Conservation (phyloP, 2,797 vertebrate species). For the Rallus crepitans region DNA sequence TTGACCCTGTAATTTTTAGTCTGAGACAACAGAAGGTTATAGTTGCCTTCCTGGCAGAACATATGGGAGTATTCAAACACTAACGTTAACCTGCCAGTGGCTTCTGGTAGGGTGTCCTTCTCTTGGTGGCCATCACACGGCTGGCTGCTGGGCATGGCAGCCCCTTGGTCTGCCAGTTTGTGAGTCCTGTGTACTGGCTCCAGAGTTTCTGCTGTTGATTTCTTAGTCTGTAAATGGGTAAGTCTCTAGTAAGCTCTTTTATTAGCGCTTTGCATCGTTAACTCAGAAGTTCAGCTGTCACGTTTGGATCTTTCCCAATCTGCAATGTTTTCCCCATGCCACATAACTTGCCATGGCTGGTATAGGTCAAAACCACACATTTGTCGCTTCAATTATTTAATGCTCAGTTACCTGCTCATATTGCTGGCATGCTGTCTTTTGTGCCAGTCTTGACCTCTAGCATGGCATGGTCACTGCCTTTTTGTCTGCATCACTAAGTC, state of each 20-base stretch:
- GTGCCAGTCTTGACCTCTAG: not conserved
- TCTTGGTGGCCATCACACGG: not conserved
- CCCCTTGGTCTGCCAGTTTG: not conserved
- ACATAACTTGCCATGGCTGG: not conserved
- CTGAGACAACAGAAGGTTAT: not conserved
- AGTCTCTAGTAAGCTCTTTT: not conserved
- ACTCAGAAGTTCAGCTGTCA: not conserved
- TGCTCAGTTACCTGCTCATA: not conserved
- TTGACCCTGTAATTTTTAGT: not conserved
- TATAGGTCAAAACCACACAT: not conserved
- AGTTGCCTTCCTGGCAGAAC: not conserved
- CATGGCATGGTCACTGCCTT: not conserved
- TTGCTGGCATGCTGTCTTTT: not conserved
- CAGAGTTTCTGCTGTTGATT: not conserved
- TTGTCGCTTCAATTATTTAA: not conserved
- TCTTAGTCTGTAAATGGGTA: not conserved
- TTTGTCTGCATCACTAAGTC: not conserved
- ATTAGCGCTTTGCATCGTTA: accelerated
- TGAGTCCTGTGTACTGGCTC: accelerated
- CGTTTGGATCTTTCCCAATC: not conserved
- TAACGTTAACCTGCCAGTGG: not conserved
- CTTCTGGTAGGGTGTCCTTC: not conserved
- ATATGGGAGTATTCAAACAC: not conserved
- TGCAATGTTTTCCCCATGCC: not conserved
- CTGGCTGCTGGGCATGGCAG: accelerated